A percentile compares a stretch with the other conserved stretches of the same genome.
These are phyloP conservation scores for Leptodactylus fallax DNA, from an alignment of 2,797 vertebrate genomes.

Conservation along the genomic window DNA sequence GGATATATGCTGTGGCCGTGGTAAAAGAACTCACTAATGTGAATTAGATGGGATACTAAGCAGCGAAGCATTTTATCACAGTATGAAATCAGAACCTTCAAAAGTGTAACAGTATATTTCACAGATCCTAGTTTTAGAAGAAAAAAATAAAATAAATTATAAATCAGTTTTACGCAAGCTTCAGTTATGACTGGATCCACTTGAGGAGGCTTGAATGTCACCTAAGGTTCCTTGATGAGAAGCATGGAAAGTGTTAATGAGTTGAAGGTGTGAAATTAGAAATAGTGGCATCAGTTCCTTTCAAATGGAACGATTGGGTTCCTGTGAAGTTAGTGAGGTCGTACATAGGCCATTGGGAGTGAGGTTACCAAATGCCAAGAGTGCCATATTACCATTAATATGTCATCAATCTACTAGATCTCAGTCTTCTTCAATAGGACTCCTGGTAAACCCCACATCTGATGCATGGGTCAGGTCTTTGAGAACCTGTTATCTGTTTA, in stretches of 20 bases:
- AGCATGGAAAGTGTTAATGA: conserved; percentile 58
- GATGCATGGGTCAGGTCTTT: conserved; percentile 32
- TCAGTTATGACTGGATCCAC: conserved; percentile 14
- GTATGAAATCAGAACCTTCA: not conserved
- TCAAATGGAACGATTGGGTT: conserved; percentile 52
- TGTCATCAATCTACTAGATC: conserved; percentile 50
- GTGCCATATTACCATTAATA: conserved; percentile 62
- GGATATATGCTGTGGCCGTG: not conserved
- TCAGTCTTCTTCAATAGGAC: conserved; percentile 15
- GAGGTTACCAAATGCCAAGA: conserved; percentile 53
- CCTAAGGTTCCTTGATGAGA: conserved; percentile 20
- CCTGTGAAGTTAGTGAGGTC: conserved; percentile 52
- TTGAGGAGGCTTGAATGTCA: not conserved
- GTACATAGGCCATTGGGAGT: conserved; percentile 46
- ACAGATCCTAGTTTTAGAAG: not conserved
- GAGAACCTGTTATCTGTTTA: not conserved
- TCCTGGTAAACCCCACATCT: conserved; percentile 41
- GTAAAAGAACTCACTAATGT: not conserved
- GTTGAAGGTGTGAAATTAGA: conserved; percentile 54
- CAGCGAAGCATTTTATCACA: conserved; percentile 7
- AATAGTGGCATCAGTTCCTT: conserved; percentile 51
- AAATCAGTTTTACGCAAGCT: not conserved
- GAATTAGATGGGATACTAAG: not conserved
- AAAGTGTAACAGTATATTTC: conserved; percentile 11
- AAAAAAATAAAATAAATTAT: conserved; percentile 11